phyloP scores from a whole-genome alignment of 2,797 vertebrate species.

The Micrastur ruficollis region DNA sequence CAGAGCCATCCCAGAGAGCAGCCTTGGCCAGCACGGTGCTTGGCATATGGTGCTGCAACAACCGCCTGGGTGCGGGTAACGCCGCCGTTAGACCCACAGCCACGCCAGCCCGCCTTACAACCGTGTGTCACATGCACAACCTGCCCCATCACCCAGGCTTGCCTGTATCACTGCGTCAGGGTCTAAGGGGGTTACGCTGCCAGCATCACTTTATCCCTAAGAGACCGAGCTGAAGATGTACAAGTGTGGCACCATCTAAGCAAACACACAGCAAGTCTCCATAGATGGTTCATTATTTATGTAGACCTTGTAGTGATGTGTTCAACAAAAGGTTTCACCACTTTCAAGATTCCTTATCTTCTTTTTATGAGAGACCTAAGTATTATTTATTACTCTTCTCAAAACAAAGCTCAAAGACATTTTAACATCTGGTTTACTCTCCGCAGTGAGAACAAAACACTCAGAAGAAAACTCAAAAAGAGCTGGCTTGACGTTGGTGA shows the following conservation, averaged over 20 bases:
- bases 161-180: fast-evolving
- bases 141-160: neutral
- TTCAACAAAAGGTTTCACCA: neutral
- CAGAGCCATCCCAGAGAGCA: neutral
- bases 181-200: neutral
- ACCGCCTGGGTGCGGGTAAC: fast-evolving
- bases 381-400: slow-evolving; percentile 15
- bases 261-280: neutral
- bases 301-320: neutral
- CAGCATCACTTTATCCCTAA: neutral
- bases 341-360: neutral
- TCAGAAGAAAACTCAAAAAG: neutral
- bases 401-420: slow-evolving; percentile 23
- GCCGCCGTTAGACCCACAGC: neutral
- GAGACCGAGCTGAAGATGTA: neutral
- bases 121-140: neutral
- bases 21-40: fast-evolving
- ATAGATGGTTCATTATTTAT: neutral
- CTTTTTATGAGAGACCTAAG: neutral
- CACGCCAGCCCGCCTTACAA: neutral
- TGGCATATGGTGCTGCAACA: neutral
- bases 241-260: neutral
- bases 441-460: neutral
- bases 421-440: slow-evolving; percentile 22
- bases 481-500: neutral